These are phyloP conservation scores for Xylocampa areola DNA, from an alignment of 2,888 invertebrate species.

Conservation along the genomic window DNA sequence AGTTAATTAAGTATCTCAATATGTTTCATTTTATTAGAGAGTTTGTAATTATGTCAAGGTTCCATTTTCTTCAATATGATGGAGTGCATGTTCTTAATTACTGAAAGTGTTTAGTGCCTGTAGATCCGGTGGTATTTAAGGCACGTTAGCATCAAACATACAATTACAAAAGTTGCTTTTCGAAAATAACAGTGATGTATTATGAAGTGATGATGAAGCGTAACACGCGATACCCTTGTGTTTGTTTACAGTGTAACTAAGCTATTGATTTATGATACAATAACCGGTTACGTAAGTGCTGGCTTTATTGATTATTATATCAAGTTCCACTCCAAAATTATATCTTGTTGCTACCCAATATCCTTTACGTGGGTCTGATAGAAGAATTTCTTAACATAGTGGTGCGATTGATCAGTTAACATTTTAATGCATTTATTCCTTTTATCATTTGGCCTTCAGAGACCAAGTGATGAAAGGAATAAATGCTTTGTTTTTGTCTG, in stretches of 20 bases:
- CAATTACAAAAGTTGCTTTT: conserved; percentile 45
- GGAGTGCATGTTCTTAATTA: no score
- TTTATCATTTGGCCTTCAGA: conserved; percentile 22
- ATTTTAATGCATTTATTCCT: conserved; percentile 36
- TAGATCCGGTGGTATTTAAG: not conserved
- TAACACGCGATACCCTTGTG: conserved; percentile 59
- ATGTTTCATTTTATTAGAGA: no score
- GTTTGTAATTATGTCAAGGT: no score
- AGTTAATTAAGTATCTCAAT: no score
- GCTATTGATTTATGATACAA: conserved; percentile 63
- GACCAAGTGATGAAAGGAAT: no score
- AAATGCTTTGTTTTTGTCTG: conserved; percentile 36
- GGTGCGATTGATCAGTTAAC: conserved; percentile 31
- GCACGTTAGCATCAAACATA: conserved; percentile 18
- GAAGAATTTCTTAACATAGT: conserved; percentile 3
- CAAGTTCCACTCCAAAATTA: conserved; percentile 32
- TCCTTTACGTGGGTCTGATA: no score
- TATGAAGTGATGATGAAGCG: conserved; percentile 59
- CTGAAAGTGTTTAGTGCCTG: not conserved
- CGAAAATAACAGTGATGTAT: conserved; percentile 56
- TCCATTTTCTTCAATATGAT: no score
- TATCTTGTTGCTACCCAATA: conserved; percentile 32
- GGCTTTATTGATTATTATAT: conserved; percentile 60
- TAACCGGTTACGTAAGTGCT: conserved; percentile 53
- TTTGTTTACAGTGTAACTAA: conserved; percentile 61